phyloP scores from a whole-genome alignment of 2,113 vertebrate species.

The Pelobates fuscus region DNA sequence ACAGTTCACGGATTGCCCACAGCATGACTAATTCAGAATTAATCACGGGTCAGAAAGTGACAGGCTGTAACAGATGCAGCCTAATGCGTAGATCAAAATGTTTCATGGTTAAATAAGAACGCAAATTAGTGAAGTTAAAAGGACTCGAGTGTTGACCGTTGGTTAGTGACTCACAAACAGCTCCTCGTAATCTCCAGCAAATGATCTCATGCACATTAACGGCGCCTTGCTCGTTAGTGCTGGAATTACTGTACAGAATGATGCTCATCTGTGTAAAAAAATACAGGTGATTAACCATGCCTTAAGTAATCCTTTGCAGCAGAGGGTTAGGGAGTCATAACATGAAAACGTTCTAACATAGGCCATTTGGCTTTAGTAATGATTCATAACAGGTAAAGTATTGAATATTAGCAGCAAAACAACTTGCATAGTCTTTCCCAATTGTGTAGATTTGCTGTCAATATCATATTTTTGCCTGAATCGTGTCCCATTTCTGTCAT shows the following conservation, averaged over 20 bases:
- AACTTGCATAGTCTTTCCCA: too few relatives aligned
- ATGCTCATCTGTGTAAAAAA: neutral
- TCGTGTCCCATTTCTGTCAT: too few relatives aligned
- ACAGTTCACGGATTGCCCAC: neutral
- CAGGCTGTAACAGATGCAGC: slow-evolving; percentile 22
- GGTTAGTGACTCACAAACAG: slow-evolving; percentile 33
- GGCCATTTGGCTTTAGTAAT: too few relatives aligned
- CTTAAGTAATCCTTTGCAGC: neutral
- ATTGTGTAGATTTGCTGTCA: too few relatives aligned
- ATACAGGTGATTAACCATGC: neutral
- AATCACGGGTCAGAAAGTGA: slow-evolving; percentile 21
- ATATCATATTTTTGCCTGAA: too few relatives aligned
- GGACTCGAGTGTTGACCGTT: slow-evolving; percentile 6
- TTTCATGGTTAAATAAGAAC: slow-evolving; percentile 20
- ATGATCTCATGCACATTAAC: slow-evolving; percentile 41
- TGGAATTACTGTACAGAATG: neutral
- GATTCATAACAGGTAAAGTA: too few relatives aligned
- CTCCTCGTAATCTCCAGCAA: slow-evolving; percentile 14
- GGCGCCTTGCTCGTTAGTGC: slow-evolving; percentile 34
- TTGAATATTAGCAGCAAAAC: too few relatives aligned
- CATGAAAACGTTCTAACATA: too few relatives aligned
- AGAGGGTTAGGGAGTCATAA: too few relatives aligned
- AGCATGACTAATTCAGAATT: slow-evolving; percentile 9
- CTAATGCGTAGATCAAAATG: slow-evolving; percentile 9
- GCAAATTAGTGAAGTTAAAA: slow-evolving; percentile 5